Percentiles rank a stretch among this genome's conserved stretches.
phyloP scores from a whole-genome alignment of 2,113 vertebrate genomes.

The Pteruthius melanotis region DNA sequence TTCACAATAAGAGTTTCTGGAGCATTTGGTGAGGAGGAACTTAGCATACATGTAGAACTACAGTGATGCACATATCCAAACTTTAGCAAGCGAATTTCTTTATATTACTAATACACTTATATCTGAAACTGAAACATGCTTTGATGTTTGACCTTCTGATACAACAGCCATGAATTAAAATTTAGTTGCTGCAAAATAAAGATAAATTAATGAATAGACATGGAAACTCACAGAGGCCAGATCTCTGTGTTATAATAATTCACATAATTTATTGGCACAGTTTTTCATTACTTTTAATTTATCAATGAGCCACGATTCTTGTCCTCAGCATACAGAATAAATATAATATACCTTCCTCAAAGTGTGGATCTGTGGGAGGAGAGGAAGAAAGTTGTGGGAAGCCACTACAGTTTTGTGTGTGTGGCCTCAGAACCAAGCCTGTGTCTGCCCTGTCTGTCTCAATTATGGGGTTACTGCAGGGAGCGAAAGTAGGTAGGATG shows the following conservation, averaged over 20 bases:
- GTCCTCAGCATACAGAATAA: not conserved
- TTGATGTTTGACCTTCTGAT: not conserved
- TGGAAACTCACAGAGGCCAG: not conserved
- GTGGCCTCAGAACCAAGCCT: not conserved
- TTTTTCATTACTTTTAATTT: not conserved
- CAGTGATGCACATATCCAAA: not conserved
- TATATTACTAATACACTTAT: not conserved
- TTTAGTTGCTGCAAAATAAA: not conserved
- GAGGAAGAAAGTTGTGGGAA: not conserved
- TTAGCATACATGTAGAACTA: not conserved
- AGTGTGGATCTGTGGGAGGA: not conserved
- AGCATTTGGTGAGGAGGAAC: not conserved
- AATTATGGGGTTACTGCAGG: not conserved
- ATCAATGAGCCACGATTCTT: not conserved
- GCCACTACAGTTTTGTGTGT: not conserved
- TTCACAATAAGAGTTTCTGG: not conserved
- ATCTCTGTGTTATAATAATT: not conserved
- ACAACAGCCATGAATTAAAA: not conserved
- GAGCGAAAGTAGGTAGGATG: not conserved
- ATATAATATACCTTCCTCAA: not conserved
- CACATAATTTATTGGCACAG: not conserved
- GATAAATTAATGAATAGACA: not conserved
- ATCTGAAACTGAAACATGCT: not conserved
- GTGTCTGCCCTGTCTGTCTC: not conserved
- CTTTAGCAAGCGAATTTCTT: not conserved